A percentile compares a stretch with the other conserved stretches of the same genome.
These are phyloP conservation scores for Tiliqua scincoides DNA, from an alignment of 2,113 vertebrate genomes.

Conservation along the genomic window DNA sequence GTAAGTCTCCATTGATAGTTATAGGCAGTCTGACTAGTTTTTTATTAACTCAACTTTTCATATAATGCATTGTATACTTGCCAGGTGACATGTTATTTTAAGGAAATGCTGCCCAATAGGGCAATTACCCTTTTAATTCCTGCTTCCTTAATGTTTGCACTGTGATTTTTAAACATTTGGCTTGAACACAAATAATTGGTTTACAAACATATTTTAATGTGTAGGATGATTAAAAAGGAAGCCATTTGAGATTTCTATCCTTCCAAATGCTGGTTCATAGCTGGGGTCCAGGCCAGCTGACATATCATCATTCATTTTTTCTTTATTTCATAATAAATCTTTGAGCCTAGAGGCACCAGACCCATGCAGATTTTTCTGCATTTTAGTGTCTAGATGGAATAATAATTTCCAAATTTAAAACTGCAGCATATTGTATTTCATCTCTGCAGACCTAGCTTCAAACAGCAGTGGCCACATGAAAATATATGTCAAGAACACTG, in stretches of 20 bases:
- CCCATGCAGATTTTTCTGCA: conserved; percentile 76
- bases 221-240: conserved; percentile 49
- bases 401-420: conserved; percentile 71
- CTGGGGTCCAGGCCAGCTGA: conserved; percentile 53
- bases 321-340: conserved; percentile 74
- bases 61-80: conserved; percentile 54
- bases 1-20: conserved; percentile 36
- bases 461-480: conserved; percentile 75
- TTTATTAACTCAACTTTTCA: conserved; percentile 55
- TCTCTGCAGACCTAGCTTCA: conserved; percentile 69
- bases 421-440: conserved; percentile 66
- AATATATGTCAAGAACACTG: conserved; percentile 82
- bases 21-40: neutral
- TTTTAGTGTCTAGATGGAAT: conserved; percentile 72
- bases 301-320: conserved; percentile 71
- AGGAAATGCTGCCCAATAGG: conserved; percentile 35
- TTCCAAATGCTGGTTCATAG: conserved; percentile 45
- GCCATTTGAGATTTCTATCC: conserved; percentile 52
- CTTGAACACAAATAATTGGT: conserved; percentile 22
- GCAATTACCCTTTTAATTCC: conserved; percentile 36
- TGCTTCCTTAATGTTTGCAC: conserved; percentile 49
- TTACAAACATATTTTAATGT: conserved; percentile 51
- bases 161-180: neutral
- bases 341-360: conserved; percentile 69
- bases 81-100: conserved; percentile 42